These are phyloP conservation scores for Laspeyria flexula DNA, from an alignment of 2,888 invertebrate genomes.

Conservation along the genomic window DNA sequence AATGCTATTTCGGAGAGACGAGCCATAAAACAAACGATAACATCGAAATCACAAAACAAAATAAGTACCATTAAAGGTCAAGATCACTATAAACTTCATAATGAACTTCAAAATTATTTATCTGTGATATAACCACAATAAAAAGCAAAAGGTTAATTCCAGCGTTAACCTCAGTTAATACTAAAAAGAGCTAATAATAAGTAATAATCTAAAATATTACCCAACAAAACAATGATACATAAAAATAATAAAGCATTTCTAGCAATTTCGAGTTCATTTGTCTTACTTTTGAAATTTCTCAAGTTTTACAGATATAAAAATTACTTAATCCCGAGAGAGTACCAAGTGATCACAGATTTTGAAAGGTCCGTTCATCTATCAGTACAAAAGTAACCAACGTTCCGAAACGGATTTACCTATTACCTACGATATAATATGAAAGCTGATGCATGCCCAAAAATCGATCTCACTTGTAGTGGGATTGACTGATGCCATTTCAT, in stretches of 20 bases:
- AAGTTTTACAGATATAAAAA: conserved; percentile 74
- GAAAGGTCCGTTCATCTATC: conserved; percentile 76
- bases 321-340: conserved; percentile 83
- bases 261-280: conserved; percentile 61
- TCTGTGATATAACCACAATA: conserved; percentile 34
- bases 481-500: conserved; percentile 33
- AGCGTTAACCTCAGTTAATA: conserved; percentile 50
- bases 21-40: conserved; percentile 26
- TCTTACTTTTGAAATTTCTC: conserved; percentile 55
- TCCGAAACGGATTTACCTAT: conserved; percentile 76
- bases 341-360: conserved; percentile 85
- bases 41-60: conserved; percentile 38
- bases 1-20: conserved; percentile 64
- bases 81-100: conserved; percentile 23
- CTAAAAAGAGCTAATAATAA: conserved; percentile 35
- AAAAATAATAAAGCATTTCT: conserved; percentile 60
- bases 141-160: conserved; percentile 48
- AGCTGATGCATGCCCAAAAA: conserved; percentile 74
- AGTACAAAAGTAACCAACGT: conserved; percentile 77
- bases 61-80: conserved; percentile 44
- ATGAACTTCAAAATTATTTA: not conserved
- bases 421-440: conserved; percentile 63
- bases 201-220: conserved; percentile 44
- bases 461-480: conserved; percentile 26
- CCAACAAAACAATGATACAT: conserved; percentile 53